Base-by-base conservation (phyloP, 1,140 invertebrate genomes). In the Anastrepha obliqua region DNA sequence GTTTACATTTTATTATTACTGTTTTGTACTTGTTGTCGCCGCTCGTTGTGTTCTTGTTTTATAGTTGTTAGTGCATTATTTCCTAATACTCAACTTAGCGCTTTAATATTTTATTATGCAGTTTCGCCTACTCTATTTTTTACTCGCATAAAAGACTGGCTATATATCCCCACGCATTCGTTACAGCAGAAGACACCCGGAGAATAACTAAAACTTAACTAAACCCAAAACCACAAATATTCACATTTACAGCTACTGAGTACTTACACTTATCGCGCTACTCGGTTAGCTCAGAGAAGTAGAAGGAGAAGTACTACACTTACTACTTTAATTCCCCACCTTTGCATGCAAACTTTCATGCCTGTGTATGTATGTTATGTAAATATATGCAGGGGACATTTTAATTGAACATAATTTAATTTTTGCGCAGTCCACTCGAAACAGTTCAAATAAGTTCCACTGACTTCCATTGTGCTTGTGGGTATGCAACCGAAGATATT, bases 11-110 rank as follows among this genome's bases (percentile, higher is more conserved):
- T 74, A 74, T 74, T 74, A 74, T 47, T 5, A 74, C 39, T 6
- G 17, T 74, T 42, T 74, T 74, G 39, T 44, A 74, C 39, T 17
- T 3, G 42, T 74, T 17, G 39, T 47, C 67, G 44, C 67, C 67
- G 44, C 67, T 67, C n/a, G 44, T 74, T 74, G 67, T 74, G 67
- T 74, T 74, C 67, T 74, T 55, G 29, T 55, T 17, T 47, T 74
- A 74, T 4, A 74, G 11, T 15, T 17, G 44, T 74, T 44, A 17
- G 15, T 55, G 11, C 42, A 42, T 44, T 44, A 13, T 74, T 74
- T 42, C 67, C 39, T 17, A 47, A 15, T 5, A n/a, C 39, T 74
- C 13, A 74, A 55, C 74, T 58, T 1, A 20, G 74, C 8, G 17
- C 47, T 55, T 9, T 55, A 58, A 81, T 29, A 29, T n/a, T 44